Conservation (phyloP, 2,113 vertebrate genomes). For the Barbus barbus region DNA sequence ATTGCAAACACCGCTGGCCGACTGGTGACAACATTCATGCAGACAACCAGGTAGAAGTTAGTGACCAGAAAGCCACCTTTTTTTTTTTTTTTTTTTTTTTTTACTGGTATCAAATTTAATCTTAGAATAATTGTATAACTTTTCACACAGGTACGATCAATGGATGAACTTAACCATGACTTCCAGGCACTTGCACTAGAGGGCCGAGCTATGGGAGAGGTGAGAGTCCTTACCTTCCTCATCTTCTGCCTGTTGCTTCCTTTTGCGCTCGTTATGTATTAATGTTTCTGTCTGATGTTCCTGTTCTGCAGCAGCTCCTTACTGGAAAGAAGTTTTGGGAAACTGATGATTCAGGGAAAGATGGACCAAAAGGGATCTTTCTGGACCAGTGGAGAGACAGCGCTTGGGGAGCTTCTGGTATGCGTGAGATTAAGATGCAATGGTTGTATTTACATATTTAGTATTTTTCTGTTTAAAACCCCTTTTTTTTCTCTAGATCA, state of each 20-base stretch:
- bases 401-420: slow-evolving; percentile 98
- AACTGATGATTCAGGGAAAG: slow-evolving; percentile 97
- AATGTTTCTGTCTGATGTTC: slow-evolving; percentile 56
- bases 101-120: not conserved
- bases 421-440: not conserved
- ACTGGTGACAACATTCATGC: slow-evolving; percentile 97
- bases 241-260: not conserved
- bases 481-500: slow-evolving; percentile 81
- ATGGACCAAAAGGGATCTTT: slow-evolving; percentile 99
- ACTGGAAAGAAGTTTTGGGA: slow-evolving; percentile 99
- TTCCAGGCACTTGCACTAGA: slow-evolving; percentile 97
- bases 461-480: not conserved
- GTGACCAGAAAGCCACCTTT: not conserved
- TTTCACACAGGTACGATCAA: slow-evolving; percentile 87
- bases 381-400: slow-evolving; percentile 99
- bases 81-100: too few species aligned
- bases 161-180: slow-evolving; percentile 99
- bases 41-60: slow-evolving; percentile 90
- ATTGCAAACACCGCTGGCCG: slow-evolving; percentile 98
- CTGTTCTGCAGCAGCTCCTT: slow-evolving; percentile 87
- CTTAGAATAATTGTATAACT: not conserved
- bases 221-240: slow-evolving; percentile 66
- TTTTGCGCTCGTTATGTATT: not conserved
- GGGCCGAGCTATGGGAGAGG: slow-evolving; percentile 97
- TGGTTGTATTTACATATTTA: not conserved